Conservation (phyloP, 2,888 invertebrate species). For the Cephonodes hylas region DNA sequence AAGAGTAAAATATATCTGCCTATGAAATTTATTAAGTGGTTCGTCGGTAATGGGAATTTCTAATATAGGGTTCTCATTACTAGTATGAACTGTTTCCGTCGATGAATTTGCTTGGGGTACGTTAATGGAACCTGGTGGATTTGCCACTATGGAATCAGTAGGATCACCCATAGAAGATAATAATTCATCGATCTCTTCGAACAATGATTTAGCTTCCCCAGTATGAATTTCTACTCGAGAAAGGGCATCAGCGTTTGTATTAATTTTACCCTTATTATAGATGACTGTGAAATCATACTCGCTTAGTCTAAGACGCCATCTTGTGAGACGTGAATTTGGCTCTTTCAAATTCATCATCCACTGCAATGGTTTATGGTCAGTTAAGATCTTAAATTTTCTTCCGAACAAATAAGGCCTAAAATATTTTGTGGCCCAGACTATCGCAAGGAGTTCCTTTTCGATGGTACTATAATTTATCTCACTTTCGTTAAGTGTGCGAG, state of each 20-base stretch:
- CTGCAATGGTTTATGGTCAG: slow-evolving; percentile 46
- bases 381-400: slow-evolving; percentile 41
- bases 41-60: not conserved
- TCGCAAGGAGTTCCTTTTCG: slow-evolving; percentile 43
- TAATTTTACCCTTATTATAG: too few species aligned
- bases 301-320: slow-evolving; percentile 32
- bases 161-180: too few species aligned
- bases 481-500: slow-evolving; percentile 33
- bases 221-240: slow-evolving; percentile 25
- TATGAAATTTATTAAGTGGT: not conserved
- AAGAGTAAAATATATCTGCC: not conserved
- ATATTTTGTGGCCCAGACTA: slow-evolving; percentile 36
- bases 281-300: slow-evolving; percentile 32
- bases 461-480: slow-evolving; percentile 28
- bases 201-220: not conserved
- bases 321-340: slow-evolving; percentile 32
- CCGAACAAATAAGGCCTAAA: slow-evolving; percentile 42
- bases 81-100: not conserved
- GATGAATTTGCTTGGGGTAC: not conserved
- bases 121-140: too few species aligned
- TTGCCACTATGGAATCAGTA: too few species aligned
- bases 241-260: too few species aligned
- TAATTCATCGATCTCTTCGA: not conserved
- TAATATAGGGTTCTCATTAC: not conserved
- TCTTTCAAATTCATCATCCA: slow-evolving; percentile 42